These are phyloP conservation scores for Syrrhaptes paradoxus DNA, from an alignment of 2,113 vertebrate genomes.

Conservation along the genomic window DNA sequence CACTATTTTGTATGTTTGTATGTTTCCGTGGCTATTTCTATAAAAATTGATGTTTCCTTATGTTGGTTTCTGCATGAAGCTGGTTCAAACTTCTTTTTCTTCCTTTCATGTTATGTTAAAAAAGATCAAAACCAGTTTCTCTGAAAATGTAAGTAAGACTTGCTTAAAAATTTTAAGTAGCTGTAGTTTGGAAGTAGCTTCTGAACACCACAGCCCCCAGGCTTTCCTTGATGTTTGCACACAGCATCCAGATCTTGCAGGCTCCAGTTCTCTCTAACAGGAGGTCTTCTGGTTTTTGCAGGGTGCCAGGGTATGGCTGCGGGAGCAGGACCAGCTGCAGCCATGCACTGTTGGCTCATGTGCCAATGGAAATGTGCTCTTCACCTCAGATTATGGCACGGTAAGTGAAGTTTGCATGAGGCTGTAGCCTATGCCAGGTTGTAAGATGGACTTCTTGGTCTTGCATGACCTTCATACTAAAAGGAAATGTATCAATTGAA, in stretches of 20 bases:
- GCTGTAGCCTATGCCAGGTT: background rate
- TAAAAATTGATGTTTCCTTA: background rate
- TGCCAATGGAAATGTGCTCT: slow-evolving; percentile 73
- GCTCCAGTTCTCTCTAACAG: background rate
- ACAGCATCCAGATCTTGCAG: background rate
- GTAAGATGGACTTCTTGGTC: background rate
- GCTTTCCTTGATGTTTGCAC: background rate
- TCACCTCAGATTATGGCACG: slow-evolving; percentile 84
- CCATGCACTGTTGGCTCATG: slow-evolving; percentile 82
- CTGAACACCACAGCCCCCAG: background rate
- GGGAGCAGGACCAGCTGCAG: slow-evolving; percentile 82
- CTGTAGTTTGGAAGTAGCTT: background rate
- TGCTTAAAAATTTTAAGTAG: background rate
- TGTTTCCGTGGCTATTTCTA: background rate
- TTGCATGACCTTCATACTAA: background rate
- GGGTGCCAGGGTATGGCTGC: slow-evolving; percentile 86
- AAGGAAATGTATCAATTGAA: background rate
- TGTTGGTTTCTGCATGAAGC: background rate
- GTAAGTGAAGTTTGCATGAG: slow-evolving; percentile 69
- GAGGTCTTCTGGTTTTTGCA: slow-evolving; percentile 60
- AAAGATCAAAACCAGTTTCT: background rate
- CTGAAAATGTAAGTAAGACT: background rate
- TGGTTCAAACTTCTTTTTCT: background rate
- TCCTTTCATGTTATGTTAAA: background rate
- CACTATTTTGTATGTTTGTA: background rate